Conservation (phyloP, 1,140 invertebrate genomes). For the Bombyx mori region ASM3026992v2 NC_085130.1:12207001-12207500, state of each 20-base stretch:
- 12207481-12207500: too few relatives aligned
- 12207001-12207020: too few relatives aligned
- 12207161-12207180: constrained; percentile 24
- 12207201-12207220: constrained; percentile 30
- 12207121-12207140: constrained; percentile 17
- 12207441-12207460: too few relatives aligned
- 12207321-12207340: too few relatives aligned
- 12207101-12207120: neutral
- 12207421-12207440: constrained; percentile 40
- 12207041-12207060: too few relatives aligned
- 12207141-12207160: constrained; percentile 8
- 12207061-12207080: too few relatives aligned
- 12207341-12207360: too few relatives aligned
- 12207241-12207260: constrained; percentile 26
- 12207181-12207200: constrained; percentile 47
- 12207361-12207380: constrained; percentile 1
- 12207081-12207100: too few relatives aligned
- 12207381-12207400: constrained; percentile 52
- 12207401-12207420: constrained; percentile 33
- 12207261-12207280: constrained; percentile 27
- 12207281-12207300: constrained; percentile 6
- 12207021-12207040: too few relatives aligned
- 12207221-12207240: constrained; percentile 44
- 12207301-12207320: too few relatives aligned
- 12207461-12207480: too few relatives aligned